Conservation (phyloP, 2,888 invertebrate genomes). For the Hydriomena furcata region DNA sequence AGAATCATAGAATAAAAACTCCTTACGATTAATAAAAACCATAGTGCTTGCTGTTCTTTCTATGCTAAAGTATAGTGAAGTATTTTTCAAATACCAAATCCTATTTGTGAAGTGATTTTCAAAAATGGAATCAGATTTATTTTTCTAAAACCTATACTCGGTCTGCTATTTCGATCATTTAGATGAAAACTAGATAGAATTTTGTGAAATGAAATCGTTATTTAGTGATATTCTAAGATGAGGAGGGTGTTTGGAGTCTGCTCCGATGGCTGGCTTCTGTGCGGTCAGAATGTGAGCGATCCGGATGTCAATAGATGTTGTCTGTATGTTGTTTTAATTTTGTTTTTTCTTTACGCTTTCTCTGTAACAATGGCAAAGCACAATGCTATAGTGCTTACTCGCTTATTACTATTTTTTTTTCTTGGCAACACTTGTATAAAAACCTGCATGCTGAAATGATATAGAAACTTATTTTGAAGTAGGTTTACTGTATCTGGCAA, state of each 20-base stretch:
- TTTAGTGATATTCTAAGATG: slow-evolving; percentile 52
- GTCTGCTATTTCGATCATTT: background rate
- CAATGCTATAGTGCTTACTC: background rate
- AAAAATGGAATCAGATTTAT: slow-evolving; percentile 22
- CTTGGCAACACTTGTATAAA: too few species aligned
- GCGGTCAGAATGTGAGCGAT: slow-evolving; percentile 80
- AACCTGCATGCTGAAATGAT: too few species aligned
- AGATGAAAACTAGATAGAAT: slow-evolving; percentile 50
- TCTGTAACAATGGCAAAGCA: background rate
- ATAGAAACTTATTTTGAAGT: too few species aligned
- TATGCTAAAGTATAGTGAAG: slow-evolving; percentile 4
- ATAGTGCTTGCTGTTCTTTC: slow-evolving; percentile 10
- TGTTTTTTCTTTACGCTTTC: slow-evolving; percentile 44
- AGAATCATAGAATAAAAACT: too few species aligned
- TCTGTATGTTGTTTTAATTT: slow-evolving; percentile 71
- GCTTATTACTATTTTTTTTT: too few species aligned
- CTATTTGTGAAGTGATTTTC: slow-evolving; percentile 1
- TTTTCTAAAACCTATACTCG: background rate
- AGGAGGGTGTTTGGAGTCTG: slow-evolving; percentile 82
- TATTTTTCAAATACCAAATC: too few species aligned
- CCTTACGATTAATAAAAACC: too few species aligned
- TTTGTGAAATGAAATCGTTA: slow-evolving; percentile 48
- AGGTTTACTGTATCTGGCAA: too few species aligned
- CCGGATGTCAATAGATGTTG: slow-evolving; percentile 75
- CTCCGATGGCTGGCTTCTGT: slow-evolving; percentile 79